phyloP scores from a whole-genome alignment of 2,888 invertebrate genomes.

The Xestoiulus laeticollis region DNA sequence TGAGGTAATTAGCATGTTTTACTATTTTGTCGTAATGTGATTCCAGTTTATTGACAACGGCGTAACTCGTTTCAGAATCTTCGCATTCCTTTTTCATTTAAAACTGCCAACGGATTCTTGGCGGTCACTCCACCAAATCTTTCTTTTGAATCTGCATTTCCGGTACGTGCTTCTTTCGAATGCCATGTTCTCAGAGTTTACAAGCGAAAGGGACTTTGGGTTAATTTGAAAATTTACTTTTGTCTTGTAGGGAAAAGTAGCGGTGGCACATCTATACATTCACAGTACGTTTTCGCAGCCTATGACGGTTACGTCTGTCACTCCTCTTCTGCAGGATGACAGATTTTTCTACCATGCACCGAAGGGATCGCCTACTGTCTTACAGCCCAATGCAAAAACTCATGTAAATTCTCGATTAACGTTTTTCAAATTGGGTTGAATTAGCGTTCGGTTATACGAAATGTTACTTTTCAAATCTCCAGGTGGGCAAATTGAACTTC shows the following conservation, averaged over 20 bases:
- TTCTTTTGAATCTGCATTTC: conserved; percentile 81
- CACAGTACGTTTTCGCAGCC: conserved; percentile 82
- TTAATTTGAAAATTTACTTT: conserved; percentile 43
- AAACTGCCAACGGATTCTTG: conserved; percentile 78
- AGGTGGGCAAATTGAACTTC: conserved; percentile 73
- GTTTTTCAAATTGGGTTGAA: neutral
- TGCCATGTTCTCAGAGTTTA: too few species aligned
- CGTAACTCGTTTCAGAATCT: conserved; percentile 59
- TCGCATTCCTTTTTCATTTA: conserved; percentile 73
- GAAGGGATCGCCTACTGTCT: conserved; percentile 59
- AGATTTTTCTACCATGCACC: conserved; percentile 69
- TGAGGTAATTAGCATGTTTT: conserved; percentile 61
- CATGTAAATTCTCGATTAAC: conserved; percentile 59
- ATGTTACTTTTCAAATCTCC: conserved; percentile 39
- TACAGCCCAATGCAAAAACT: conserved; percentile 60
- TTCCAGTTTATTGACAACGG: neutral
- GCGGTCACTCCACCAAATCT: conserved; percentile 75
- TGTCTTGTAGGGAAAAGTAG: conserved; percentile 76
- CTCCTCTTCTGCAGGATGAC: conserved; percentile 72
- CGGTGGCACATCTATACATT: conserved; percentile 78
- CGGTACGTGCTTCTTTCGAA: too few species aligned
- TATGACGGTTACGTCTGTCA: conserved; percentile 78
- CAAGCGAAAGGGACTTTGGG: neutral
- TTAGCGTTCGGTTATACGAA: neutral
- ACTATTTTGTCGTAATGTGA: neutral